Percentiles rank a stretch among this genome's conserved stretches.
Conservation (phyloP, 2,113 vertebrate genomes). For the Aramus guarauna region DNA sequence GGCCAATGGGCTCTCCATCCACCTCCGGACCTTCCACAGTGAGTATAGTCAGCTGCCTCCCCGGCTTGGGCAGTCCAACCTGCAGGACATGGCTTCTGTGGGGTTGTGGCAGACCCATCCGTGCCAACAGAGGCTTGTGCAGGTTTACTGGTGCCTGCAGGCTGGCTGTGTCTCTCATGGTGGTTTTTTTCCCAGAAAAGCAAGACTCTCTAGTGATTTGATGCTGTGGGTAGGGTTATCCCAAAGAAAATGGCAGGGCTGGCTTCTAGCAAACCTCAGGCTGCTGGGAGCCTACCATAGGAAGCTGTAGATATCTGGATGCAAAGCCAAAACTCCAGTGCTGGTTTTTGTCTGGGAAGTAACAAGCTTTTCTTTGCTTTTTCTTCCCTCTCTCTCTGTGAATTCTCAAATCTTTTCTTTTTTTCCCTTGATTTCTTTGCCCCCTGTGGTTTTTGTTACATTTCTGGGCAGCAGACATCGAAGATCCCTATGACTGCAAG, state of each 20-base stretch:
- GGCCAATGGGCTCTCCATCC: constrained; percentile 86
- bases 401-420: not conserved
- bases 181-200: not conserved
- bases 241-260: not conserved
- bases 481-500: constrained; percentile 87
- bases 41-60: constrained; percentile 33
- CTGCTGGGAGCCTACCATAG: not conserved
- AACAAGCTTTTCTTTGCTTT: not conserved
- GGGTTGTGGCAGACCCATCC: not conserved
- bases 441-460: not conserved
- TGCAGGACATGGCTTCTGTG: rapidly evolving
- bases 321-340: not conserved
- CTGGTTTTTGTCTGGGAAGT: not conserved
- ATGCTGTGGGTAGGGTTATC: not conserved
- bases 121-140: not conserved
- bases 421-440: not conserved
- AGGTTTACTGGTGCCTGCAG: not conserved
- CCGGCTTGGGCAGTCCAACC: not conserved
- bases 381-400: not conserved
- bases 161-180: not conserved
- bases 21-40: constrained; percentile 88
- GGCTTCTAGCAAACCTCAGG: not conserved
- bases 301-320: not conserved
- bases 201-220: not conserved
- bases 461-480: constrained; percentile 70